These are phyloP conservation scores for Phyllotreta cruciferae DNA, from an alignment of 2,888 invertebrate genomes.

Conservation along the genomic window DNA sequence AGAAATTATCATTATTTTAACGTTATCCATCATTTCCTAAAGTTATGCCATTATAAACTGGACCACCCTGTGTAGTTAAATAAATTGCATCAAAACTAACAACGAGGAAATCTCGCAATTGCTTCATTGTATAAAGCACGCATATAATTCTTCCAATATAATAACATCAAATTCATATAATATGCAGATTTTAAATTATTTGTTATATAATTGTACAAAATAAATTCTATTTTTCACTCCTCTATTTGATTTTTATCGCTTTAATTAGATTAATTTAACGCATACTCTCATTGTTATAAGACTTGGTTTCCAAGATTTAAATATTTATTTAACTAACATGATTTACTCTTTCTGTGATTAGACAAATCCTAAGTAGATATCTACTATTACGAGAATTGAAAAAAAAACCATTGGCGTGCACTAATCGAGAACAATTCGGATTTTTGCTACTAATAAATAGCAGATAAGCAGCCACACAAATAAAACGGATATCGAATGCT, in stretches of 20 bases:
- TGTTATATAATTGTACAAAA: constrained; percentile 41
- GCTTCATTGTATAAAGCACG: background rate
- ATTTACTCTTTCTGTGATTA: constrained; percentile 37
- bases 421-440: background rate
- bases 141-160: background rate
- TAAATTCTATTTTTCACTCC: constrained; percentile 44
- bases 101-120: too few species aligned
- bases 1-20: too few species aligned
- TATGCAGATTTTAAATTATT: background rate
- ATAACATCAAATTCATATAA: background rate
- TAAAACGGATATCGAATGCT: too few species aligned
- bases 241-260: constrained; percentile 43
- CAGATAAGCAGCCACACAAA: too few species aligned
- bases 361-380: constrained; percentile 22
- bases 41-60: too few species aligned
- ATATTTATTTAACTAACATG: constrained; percentile 31
- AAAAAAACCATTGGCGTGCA: constrained; percentile 2
- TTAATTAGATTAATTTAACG: constrained; percentile 37
- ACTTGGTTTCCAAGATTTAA: constrained; percentile 42
- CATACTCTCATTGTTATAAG: constrained; percentile 39
- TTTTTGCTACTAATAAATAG: too few species aligned
- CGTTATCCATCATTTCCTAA: too few species aligned
- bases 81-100: too few species aligned
- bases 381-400: background rate
- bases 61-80: too few species aligned